A percentile compares a stretch with the other conserved stretches of the same genome.
These are phyloP conservation scores for Acanthochromis polyacanthus DNA, from an alignment of 2,113 vertebrate species.

Conservation along the genomic window DNA sequence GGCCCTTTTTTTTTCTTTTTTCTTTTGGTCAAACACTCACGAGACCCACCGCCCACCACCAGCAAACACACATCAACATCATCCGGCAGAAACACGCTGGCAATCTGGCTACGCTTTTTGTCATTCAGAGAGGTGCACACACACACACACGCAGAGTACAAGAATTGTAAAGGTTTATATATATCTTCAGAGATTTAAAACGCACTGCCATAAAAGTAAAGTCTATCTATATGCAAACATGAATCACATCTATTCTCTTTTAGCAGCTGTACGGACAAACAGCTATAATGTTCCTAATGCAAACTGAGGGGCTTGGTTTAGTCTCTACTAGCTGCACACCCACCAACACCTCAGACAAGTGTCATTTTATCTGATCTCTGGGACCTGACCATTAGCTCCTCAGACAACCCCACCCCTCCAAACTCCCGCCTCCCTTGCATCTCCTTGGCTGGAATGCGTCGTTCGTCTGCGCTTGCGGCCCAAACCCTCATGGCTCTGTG, in stretches of 20 bases:
- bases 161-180: neutral
- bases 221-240: conserved; percentile 66
- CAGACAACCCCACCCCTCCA: neutral
- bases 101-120: conserved; percentile 12
- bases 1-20: neutral
- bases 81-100: conserved; percentile 38
- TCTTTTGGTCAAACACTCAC: conserved; percentile 1
- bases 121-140: conserved; percentile 32
- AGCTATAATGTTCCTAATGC: conserved; percentile 39
- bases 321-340: conserved; percentile 11
- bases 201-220: conserved; percentile 45
- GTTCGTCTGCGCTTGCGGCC: conserved; percentile 8
- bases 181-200: conserved; percentile 16
- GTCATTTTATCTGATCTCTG: neutral
- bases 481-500: conserved; percentile 25
- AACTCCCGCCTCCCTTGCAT: neutral
- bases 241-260: neutral
- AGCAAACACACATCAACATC: conserved; percentile 50
- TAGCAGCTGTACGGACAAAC: conserved; percentile 32
- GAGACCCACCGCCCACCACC: conserved; percentile 48
- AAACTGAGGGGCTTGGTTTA: conserved; percentile 38
- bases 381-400: conserved; percentile 39
- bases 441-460: neutral
- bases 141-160: conserved; percentile 22
- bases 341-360: conserved; percentile 16